A percentile compares a stretch with the other conserved stretches of the same genome.
Conservation (phyloP, 2,888 invertebrate species). For the Pheosia tremula region DNA sequence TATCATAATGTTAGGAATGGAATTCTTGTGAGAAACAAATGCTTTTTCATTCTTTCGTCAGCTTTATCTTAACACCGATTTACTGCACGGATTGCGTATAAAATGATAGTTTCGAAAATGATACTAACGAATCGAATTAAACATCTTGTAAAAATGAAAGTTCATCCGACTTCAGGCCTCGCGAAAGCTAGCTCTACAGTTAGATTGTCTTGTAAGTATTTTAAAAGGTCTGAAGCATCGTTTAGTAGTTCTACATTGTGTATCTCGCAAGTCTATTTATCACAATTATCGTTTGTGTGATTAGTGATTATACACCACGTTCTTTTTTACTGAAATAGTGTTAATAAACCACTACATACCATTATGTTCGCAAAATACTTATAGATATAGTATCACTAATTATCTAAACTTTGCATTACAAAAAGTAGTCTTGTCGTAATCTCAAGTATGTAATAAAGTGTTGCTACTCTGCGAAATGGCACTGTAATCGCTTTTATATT, state of each 20-base stretch:
- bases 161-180: neutral
- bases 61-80: slow-evolving; percentile 11
- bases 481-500: neutral
- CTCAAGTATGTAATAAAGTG: neutral
- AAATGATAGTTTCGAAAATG: slow-evolving; percentile 9
- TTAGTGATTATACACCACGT: neutral
- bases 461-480: neutral
- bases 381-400: too few relatives aligned
- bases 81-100: slow-evolving; percentile 24
- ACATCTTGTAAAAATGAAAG: neutral
- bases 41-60: slow-evolving; percentile 21
- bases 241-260: neutral
- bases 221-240: too few relatives aligned
- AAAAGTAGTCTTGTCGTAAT: neutral
- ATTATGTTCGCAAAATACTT: too few relatives aligned
- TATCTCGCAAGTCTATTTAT: neutral
- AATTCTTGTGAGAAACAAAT: slow-evolving; percentile 27
- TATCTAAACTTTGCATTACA: neutral
- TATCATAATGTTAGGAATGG: slow-evolving; percentile 17
- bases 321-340: neutral
- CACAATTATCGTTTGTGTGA: neutral
- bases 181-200: neutral
- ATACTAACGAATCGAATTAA: neutral
- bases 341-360: neutral
- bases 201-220: neutral